phyloP scores from a whole-genome alignment of 2,113 vertebrate genomes.

The Crotalus tigris region DNA sequence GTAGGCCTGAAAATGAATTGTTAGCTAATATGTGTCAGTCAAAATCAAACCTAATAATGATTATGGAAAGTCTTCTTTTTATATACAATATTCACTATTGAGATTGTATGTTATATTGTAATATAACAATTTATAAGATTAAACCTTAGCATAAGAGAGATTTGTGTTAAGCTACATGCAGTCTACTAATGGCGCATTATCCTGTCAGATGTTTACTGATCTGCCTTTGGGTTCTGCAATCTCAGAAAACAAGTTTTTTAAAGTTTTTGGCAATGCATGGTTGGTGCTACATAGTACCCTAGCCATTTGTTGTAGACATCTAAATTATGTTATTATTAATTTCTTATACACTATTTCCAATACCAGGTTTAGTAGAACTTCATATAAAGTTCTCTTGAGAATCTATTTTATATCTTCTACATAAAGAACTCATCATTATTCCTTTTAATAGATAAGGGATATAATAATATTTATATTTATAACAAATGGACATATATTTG shows the following conservation, averaged over 20 bases:
- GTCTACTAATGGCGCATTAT: not conserved
- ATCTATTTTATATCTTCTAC: not conserved
- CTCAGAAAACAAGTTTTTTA: not conserved
- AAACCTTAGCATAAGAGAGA: not conserved
- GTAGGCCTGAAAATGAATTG: not conserved
- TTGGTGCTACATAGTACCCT: not conserved
- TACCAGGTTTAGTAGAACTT: not conserved
- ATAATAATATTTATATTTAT: not conserved
- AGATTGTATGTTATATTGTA: not conserved
- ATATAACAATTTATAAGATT: not conserved
- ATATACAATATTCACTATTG: not conserved
- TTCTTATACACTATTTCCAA: not conserved
- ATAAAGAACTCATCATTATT: not conserved
- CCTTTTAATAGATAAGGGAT: not conserved
- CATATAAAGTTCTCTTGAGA: not conserved
- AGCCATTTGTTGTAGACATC: not conserved
- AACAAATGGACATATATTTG: conserved; percentile 4
- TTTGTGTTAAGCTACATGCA: not conserved
- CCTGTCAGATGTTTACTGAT: not conserved
- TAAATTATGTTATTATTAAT: not conserved
- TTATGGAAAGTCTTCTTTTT: not conserved
- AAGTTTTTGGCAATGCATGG: not conserved
- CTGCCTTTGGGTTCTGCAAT: not conserved
- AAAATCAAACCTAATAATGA: not conserved
- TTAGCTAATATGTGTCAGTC: not conserved